phyloP scores from a whole-genome alignment of 2,888 invertebrate genomes.

The Ichneumon xanthorius region DNA sequence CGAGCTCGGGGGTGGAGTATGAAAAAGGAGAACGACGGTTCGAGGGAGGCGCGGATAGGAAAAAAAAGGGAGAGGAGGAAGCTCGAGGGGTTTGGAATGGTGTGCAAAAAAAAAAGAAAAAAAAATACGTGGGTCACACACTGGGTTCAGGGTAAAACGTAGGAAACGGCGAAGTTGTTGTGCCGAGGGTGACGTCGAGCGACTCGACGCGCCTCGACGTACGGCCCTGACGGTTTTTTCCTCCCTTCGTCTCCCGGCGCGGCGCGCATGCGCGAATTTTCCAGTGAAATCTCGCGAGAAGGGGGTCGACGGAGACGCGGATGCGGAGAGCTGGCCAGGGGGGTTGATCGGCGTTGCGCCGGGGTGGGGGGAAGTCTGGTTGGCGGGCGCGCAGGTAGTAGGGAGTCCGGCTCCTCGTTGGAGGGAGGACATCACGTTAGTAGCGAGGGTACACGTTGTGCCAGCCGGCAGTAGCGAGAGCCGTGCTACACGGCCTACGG shows the following conservation, averaged over 20 bases:
- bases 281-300: conserved; percentile 51
- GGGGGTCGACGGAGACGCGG: conserved; percentile 35
- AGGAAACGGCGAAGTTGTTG: conserved; percentile 41
- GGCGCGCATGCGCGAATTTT: conserved; percentile 60
- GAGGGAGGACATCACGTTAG: conserved; percentile 74
- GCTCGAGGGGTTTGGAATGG: conserved; percentile 40
- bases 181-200: conserved; percentile 58
- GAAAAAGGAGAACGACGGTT: conserved; percentile 6
- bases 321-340: background rate
- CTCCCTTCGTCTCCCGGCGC: conserved; percentile 2
- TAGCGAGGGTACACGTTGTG: conserved; percentile 83
- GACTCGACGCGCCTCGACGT: conserved; percentile 46
- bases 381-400: conserved; percentile 54
- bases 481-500: conserved; percentile 82
- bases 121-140: conserved; percentile 21
- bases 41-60: background rate
- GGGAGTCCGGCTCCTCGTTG: conserved; percentile 44
- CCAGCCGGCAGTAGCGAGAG: conserved; percentile 83
- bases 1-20: conserved; percentile 23
- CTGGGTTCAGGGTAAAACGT: conserved; percentile 44
- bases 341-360: conserved; percentile 29
- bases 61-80: conserved; percentile 18
- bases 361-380: conserved; percentile 60
- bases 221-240: conserved; percentile 65
- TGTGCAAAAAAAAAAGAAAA: conserved; percentile 23